Base-by-base conservation (phyloP, 1,140 invertebrate genomes). In the Dreissena polymorpha region DNA sequence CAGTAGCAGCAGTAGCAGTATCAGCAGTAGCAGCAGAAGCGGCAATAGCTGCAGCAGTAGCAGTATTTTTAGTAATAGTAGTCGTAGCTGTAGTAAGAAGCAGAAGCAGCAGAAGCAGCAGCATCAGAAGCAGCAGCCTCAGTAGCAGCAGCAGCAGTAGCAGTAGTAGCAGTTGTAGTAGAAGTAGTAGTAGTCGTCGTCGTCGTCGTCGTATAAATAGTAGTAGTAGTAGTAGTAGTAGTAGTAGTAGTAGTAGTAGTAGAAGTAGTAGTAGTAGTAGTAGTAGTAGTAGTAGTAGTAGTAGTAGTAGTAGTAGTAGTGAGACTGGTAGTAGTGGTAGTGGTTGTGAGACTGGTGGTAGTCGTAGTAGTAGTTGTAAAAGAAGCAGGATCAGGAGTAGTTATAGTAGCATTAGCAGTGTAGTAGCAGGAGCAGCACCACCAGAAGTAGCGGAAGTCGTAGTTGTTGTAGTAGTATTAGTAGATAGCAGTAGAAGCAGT, bases 211-310 rank as follows among this genome's bases (percentile, higher is more conserved):
- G 18, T 68, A 68, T 16, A 21, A n/a, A 5, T 23, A 0, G 6
- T 68, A 68, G 65, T 23, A 68, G n/a, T 67, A 67, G 18, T 67
- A 67, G 64, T 67, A 67, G 25, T 67, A 67, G 53, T 55, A 55
- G 53, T 55, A 55, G 53, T 55, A 55, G 53, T 55, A 55, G 53
- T 55, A 55, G 53, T 55, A 55, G 53, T 55, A 55, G 53, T 55
- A 55, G 53, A 12, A 55, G 53, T 55, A 55, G 53, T 55, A 55
- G 53, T 55, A 55, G 53, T 55, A 55, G 53, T 55, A 55, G 53
- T 55, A 55, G 53, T 55, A 55, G 53, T 55, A 55, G 53, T 55
- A 55, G 53, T 55, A 55, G 53, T 55, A 55, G 53, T 55, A 55
- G 53, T 55, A 55, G 53, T 55, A 55, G 53, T 55, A 55, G 53